Base-by-base conservation (phyloP, 2,797 vertebrate species). In the Lagorchestes hirsutus region DNA sequence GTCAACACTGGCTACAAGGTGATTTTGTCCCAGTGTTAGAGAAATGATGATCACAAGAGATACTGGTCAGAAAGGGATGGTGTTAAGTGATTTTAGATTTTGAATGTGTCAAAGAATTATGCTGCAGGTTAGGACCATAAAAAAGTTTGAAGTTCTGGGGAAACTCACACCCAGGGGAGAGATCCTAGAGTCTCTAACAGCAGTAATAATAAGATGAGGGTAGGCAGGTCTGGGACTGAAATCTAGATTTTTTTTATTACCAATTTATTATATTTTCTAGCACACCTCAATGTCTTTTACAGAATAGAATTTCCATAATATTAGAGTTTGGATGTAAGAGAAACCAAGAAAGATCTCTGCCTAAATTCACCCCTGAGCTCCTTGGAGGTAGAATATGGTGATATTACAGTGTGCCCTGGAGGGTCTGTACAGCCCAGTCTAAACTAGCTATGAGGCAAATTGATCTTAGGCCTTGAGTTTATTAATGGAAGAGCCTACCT, bases 401-500 rank as follows among this genome's bases (percentile, higher is more conserved):
- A 14, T 40, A 46, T 96, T 94, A 93, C 46, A 50, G 12, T 54
- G n/a, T 92, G 29, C 28, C 4, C 52, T 95, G 22, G 56, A 55
- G 54, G 95, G 92, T 94, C 46, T 87, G 92, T 96, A 50, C 34
- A 95, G 91, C 59, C 92, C 93, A 91, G 67, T 56, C 46, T 92
- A 96, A 96, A 90, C 93, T 91, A 90, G 57, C 57, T 54, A 2
- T n/a, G 54, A 94, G 91, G 94, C 92, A 96, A 67, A 90, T 90
- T 90, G 90, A 96, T 93, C 93, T 50, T 59, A 46, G 87, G 56
- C 90, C 57, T 93, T 92, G n/a, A 93, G 27, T 93, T 96, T 96
- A 97, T 97, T 97, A 95, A 96, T 97, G 93, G 95, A 93, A 96
- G 93, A 92, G 95, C 91, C 91, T 96, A 95, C 95, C 92, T 97